Percentiles rank a stretch among this genome's conserved stretches.
phyloP scores from a whole-genome alignment of 2,113 vertebrate genomes.

The Jaculus jaculus region DNA sequence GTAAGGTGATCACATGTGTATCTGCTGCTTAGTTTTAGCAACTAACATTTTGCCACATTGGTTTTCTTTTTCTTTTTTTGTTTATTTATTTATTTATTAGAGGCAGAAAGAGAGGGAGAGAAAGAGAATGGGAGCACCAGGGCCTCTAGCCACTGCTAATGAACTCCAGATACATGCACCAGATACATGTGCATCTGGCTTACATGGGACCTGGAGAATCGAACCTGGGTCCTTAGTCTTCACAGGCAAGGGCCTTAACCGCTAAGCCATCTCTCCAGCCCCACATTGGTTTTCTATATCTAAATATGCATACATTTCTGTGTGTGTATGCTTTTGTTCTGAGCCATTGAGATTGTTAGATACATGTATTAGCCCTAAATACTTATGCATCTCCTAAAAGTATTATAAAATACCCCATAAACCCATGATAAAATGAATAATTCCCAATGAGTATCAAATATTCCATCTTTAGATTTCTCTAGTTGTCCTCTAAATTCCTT shows the following conservation, averaged over 20 bases:
- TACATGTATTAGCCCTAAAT: background rate
- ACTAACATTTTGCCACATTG: conserved; percentile 44
- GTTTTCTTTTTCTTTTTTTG: no score
- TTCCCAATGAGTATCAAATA: background rate
- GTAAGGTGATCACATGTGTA: background rate
- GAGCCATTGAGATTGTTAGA: conserved; percentile 38
- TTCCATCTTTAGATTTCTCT: conserved; percentile 19
- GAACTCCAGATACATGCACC: no score
- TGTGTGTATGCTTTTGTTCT: background rate
- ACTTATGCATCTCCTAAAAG: conserved; percentile 45
- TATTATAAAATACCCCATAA: background rate
- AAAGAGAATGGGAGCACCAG: no score
- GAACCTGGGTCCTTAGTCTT: no score
- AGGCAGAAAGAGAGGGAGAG: no score
- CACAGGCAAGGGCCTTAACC: no score
- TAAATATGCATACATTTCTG: background rate
- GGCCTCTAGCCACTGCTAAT: no score
- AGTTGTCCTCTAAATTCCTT: conserved; percentile 32
- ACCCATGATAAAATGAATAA: background rate
- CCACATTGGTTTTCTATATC: conserved; percentile 23
- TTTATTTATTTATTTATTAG: no score
- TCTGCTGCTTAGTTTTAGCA: conserved; percentile 1
- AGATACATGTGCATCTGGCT: no score
- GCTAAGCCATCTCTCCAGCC: no score
- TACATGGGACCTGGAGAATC: no score